Conservation (phyloP, 2,888 invertebrate species). For the Drosophila kanekoi region DNA sequence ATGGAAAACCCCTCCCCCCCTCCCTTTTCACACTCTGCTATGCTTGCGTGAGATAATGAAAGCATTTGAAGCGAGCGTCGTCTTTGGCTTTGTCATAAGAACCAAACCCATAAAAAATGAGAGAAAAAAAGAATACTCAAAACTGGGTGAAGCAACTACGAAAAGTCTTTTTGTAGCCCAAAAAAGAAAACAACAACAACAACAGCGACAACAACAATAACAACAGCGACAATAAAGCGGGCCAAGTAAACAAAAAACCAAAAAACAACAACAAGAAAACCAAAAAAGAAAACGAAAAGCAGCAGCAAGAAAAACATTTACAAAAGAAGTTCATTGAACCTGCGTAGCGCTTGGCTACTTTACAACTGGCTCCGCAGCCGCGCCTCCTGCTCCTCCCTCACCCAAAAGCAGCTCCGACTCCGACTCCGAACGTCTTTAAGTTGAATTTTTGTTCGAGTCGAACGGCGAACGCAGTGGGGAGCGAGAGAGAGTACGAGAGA, state of each 20-base stretch:
- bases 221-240: conserved; percentile 60
- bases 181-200: conserved; percentile 56
- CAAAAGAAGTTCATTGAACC: conserved; percentile 79
- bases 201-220: conserved; percentile 21
- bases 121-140: conserved; percentile 6
- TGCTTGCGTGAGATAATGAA: conserved; percentile 62
- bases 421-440: conserved; percentile 38
- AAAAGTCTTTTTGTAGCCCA: conserved; percentile 61
- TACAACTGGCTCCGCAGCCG: conserved; percentile 35
- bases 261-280: conserved; percentile 5
- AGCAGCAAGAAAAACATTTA: conserved; percentile 73
- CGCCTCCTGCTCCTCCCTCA: neutral
- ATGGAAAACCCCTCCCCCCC: conserved; percentile 13
- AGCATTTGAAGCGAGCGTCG: conserved; percentile 61
- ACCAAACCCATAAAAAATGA: conserved; percentile 27
- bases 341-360: conserved; percentile 67
- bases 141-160: conserved; percentile 49
- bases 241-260: conserved; percentile 70
- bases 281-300: conserved; percentile 37
- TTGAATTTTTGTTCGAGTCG: conserved; percentile 32
- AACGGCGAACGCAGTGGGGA: conserved; percentile 12
- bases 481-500: neutral
- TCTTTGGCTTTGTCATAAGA: conserved; percentile 38
- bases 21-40: too few species aligned
- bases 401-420: conserved; percentile 3